phyloP scores from a whole-genome alignment of 2,888 invertebrate genomes.

The Drosophila borborema region DNA sequence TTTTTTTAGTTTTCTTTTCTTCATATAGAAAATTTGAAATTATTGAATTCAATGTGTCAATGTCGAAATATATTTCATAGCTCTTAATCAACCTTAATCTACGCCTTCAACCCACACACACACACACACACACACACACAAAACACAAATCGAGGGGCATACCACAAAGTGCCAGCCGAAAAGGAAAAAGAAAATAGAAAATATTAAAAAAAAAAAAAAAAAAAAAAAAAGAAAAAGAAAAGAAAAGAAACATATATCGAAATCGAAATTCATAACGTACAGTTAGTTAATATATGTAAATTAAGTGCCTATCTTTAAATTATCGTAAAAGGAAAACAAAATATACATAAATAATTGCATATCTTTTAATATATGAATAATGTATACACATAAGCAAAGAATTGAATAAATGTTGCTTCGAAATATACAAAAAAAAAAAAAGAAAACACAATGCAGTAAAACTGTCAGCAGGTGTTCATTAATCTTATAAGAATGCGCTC shows the following conservation, averaged over 20 bases:
- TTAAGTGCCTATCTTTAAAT: constrained; percentile 74
- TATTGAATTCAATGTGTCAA: constrained; percentile 81
- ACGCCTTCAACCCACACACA: constrained; percentile 49
- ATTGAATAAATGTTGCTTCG: constrained; percentile 77
- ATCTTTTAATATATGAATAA: constrained; percentile 59
- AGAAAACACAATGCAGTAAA: neutral
- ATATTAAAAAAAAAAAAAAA: constrained; percentile 1
- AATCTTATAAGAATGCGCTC: neutral
- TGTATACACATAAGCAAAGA: constrained; percentile 71
- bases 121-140: constrained; percentile 30
- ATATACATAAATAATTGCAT: constrained; percentile 61
- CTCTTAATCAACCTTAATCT: constrained; percentile 56
- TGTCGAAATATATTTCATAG: constrained; percentile 75
- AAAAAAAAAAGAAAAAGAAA: constrained; percentile 2
- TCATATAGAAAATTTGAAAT: constrained; percentile 59
- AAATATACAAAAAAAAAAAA: constrained; percentile 24
- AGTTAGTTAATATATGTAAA: constrained; percentile 77
- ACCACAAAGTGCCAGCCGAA: constrained; percentile 56
- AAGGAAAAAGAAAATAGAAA: constrained; percentile 11
- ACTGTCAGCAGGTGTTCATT: neutral
- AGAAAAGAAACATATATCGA: constrained; percentile 34
- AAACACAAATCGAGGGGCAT: constrained; percentile 49
- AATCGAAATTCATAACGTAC: constrained; percentile 73
- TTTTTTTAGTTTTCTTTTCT: constrained; percentile 26
- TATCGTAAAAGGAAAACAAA: constrained; percentile 49